A percentile compares a stretch with the other conserved stretches of the same genome.
These are phyloP conservation scores for Pachypsylla venusta DNA, from an alignment of 1,140 invertebrate species.

Conservation along the genomic window DNA sequence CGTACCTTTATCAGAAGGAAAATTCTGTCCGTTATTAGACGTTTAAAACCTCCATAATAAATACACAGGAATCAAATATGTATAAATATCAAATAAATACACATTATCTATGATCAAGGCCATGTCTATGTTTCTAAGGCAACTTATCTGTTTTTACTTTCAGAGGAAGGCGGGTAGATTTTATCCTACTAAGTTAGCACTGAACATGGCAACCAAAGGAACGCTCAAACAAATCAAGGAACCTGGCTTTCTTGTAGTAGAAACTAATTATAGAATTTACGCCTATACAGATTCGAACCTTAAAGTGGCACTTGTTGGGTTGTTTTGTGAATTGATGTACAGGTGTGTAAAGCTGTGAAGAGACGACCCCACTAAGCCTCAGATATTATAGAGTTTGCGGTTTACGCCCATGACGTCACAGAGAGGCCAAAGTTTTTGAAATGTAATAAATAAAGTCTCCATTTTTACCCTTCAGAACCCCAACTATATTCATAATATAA, in stretches of 20 bases:
- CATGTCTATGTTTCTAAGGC: too few relatives aligned
- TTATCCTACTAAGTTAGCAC: constrained; percentile 83
- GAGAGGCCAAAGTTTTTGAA: too few relatives aligned
- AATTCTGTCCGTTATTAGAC: too few relatives aligned
- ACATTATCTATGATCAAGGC: constrained; percentile 3
- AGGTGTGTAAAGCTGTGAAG: constrained; percentile 45
- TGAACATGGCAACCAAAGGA: constrained; percentile 69
- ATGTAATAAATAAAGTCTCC: too few relatives aligned
- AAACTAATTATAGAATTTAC: constrained; percentile 95
- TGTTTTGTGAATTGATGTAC: constrained; percentile 86
- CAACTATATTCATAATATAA: too few relatives aligned
- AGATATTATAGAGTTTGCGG: too few relatives aligned
- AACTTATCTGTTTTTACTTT: constrained; percentile 17
- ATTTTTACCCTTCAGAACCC: too few relatives aligned
- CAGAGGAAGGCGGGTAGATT: constrained; percentile 75
- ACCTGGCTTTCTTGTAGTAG: constrained; percentile 80
- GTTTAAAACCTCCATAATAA: too few relatives aligned
- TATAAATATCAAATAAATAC: constrained; percentile 11
- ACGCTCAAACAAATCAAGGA: constrained; percentile 34
- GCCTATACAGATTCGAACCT: constrained; percentile 90
- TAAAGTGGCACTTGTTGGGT: constrained; percentile 76
- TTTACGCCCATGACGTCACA: too few relatives aligned
- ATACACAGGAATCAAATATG: too few relatives aligned
- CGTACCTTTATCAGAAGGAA: too few relatives aligned
- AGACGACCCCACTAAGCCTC: too few relatives aligned